Base-by-base conservation (phyloP, 2,888 invertebrate genomes). In the Germaria angustata region DNA sequence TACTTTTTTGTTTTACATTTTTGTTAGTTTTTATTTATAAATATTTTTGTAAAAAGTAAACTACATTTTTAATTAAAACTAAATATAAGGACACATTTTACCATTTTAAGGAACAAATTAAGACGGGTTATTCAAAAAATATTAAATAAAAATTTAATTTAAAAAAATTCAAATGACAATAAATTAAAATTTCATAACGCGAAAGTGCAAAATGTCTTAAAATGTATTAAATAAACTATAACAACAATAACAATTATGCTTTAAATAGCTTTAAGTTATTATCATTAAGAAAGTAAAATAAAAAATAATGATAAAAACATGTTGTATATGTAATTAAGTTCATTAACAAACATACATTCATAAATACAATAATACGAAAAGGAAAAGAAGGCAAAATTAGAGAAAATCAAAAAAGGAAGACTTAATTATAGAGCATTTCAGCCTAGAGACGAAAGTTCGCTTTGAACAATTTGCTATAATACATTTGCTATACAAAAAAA, bases 21-120 rank as follows among this genome's bases (percentile, higher is more conserved):
- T 63, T 77, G 77, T 77, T 77, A 77, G 77, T 77, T 77, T 77
- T 77, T 77, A 77, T 75, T 75, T 32, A 36, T 51, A 53, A 61
- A 51, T 53, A 51, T 51, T 71, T 51, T 44, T 41, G 7, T 69
- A 69, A 59, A 68, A 24, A 36, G 13, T 46, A 66, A 69, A 53
- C 77, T 77, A 77, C 61, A 69, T 41, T 44, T 59, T 53, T 53
- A 53, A 69, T 69, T 77, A 53, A 77, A 53, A 61, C 34, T 55
- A 69, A 66, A 49, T 66, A 34, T 53, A 69, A 77, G 59, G 59
- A 63, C 69, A 69, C 69, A 66, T 69, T 44, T 46, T 69, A 77
- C 77, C 77, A 77, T 44, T 77, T 59, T 53, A 68, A 41, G 32
- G 53, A 44, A 57, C 15, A 41, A 28, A 46, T 28, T 17, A 49